A percentile compares a stretch with the other conserved stretches of the same genome.
These are phyloP conservation scores for Tanypteryx hageni DNA, from an alignment of 2,888 invertebrate species.

Conservation along the genomic window DNA sequence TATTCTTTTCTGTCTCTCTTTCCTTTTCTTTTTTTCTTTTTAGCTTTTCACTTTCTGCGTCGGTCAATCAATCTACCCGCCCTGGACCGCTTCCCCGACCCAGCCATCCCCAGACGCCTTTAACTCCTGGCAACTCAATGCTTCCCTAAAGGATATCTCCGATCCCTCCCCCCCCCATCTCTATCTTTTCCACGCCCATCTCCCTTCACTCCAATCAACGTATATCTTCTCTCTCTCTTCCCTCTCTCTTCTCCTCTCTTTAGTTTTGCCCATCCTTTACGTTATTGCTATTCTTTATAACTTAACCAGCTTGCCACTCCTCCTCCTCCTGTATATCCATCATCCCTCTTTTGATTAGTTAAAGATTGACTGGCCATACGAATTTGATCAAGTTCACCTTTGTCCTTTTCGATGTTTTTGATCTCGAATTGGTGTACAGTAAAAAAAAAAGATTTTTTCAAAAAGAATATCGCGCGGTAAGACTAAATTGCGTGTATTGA, in stretches of 20 bases:
- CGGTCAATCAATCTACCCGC: constrained; percentile 60
- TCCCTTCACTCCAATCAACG: not conserved
- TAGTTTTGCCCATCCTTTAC: not conserved
- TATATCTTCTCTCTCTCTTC: not conserved
- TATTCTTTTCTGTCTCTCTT: not conserved
- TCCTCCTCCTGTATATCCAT: not conserved
- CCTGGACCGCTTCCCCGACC: not conserved
- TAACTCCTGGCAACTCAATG: constrained; percentile 20
- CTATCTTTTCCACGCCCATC: not conserved
- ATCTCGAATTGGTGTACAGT: no score
- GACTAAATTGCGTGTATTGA: no score
- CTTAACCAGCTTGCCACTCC: not conserved
- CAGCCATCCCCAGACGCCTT: not conserved
- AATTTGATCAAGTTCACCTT: no score
- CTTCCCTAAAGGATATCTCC: constrained; percentile 14
- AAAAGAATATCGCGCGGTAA: no score
- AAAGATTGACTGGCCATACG: not conserved
- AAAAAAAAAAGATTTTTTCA: no score
- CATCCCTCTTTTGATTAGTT: not conserved
- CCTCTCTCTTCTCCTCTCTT: not conserved
- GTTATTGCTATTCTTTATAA: not conserved
- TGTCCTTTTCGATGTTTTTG: no score
- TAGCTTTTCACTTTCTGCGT: constrained; percentile 40
- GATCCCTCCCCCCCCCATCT: not conserved
- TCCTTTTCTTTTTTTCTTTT: not conserved